Conservation (phyloP, 2,797 vertebrate species). For the Glossophaga mutica region DNA sequence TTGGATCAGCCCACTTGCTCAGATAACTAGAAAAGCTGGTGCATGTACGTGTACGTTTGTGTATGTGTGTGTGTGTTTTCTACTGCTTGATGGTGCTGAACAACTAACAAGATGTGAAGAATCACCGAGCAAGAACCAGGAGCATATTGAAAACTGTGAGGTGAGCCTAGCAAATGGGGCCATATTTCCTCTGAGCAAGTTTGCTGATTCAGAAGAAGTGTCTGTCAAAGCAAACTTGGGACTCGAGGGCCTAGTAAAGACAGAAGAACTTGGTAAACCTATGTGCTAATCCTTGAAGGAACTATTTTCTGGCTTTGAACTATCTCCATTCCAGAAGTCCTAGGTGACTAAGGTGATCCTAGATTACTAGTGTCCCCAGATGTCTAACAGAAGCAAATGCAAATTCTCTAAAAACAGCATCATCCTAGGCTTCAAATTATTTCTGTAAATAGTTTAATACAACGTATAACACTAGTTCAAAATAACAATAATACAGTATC, state of each 20-base stretch:
- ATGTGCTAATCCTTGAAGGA: background rate
- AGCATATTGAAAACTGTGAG: background rate
- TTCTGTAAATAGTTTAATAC: background rate
- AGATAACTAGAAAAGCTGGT: background rate
- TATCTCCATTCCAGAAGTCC: background rate
- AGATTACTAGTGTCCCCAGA: background rate
- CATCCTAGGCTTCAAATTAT: background rate
- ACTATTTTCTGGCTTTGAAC: background rate
- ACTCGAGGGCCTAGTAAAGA: background rate
- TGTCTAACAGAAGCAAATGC: background rate
- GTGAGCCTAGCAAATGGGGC: background rate
- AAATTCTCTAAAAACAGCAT: background rate
- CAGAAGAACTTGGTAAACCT: background rate
- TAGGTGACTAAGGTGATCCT: background rate
- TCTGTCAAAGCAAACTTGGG: background rate
- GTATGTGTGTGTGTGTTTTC: too few relatives aligned
- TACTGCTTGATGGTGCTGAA: background rate
- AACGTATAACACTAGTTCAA: background rate
- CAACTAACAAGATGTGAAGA: background rate
- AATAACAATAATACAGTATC: background rate
- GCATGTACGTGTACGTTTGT: background rate
- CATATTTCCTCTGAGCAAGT: background rate
- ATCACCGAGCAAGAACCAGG: background rate
- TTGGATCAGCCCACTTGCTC: background rate
- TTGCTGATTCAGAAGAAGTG: background rate